A percentile compares a stretch with the other conserved stretches of the same genome.
These are phyloP conservation scores for Notodonta ziczac DNA, from an alignment of 2,888 invertebrate genomes.

Conservation along the genomic window DNA sequence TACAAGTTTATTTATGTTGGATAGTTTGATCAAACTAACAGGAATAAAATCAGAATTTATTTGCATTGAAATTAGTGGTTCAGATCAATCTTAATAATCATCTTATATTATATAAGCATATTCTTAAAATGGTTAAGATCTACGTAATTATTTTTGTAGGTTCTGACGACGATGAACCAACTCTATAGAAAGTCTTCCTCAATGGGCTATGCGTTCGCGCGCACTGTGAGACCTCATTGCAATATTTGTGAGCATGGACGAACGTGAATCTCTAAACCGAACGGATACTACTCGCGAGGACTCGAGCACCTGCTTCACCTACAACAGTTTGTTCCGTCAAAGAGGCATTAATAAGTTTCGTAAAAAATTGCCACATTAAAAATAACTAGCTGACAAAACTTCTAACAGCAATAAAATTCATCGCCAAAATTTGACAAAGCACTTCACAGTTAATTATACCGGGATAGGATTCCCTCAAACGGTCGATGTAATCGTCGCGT, in stretches of 20 bases:
- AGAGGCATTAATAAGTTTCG: not conserved
- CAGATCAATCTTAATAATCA: not conserved
- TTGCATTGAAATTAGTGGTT: not conserved
- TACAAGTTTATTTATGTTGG: slow-evolving; percentile 22
- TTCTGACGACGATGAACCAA: too few species aligned
- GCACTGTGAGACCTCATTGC: too few species aligned
- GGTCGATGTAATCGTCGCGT: slow-evolving; percentile 63
- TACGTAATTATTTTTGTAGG: too few species aligned
- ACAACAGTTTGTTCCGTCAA: not conserved
- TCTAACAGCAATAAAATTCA: slow-evolving; percentile 61
- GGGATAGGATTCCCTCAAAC: slow-evolving; percentile 61
- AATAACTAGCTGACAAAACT: slow-evolving; percentile 54
- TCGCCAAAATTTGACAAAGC: slow-evolving; percentile 56
- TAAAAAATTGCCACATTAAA: not conserved
- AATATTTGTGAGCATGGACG: too few species aligned
- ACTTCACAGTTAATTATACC: slow-evolving; percentile 55
- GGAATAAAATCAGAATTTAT: not conserved
- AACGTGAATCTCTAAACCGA: too few species aligned
- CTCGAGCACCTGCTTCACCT: too few species aligned
- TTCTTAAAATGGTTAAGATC: too few species aligned
- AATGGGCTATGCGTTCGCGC: too few species aligned
- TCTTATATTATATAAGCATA: too few species aligned
- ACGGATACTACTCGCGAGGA: too few species aligned
- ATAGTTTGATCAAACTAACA: slow-evolving; percentile 2
- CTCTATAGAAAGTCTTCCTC: too few species aligned